Base-by-base conservation (phyloP, 1,140 invertebrate species). In the Homalodisca vitripennis region DNA sequence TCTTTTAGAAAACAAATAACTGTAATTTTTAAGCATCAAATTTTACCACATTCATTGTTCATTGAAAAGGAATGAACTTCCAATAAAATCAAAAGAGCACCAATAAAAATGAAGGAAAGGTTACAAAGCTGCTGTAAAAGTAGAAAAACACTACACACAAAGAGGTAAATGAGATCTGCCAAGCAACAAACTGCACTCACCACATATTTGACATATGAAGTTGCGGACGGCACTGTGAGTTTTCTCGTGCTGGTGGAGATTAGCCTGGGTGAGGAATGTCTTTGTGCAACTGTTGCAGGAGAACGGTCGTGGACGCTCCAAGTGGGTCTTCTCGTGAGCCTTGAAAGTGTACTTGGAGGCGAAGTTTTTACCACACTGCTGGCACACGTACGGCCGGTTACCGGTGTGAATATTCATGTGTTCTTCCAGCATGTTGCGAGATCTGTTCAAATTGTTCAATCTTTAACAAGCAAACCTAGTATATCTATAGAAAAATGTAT, bases 281-380 rank as follows among this genome's bases (percentile, higher is more conserved):
- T 93, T 93, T 10, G 79, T 82, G 75, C 91, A 93, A 29, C 85
- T 80, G n/a, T 27, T 20, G 72, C 91, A 93, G 46, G 84, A 83
- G 71, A 82, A 90, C 1, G 89, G 89, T 24, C 91, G 78, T 1
- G 88, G 86, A 17, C 90, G 79, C 34, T 84, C 83, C 75, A 86
- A 81, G 73, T 93, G 90, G 0, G 88, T 92, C 79, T 91, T 92
- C 66, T 87, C 80, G 75, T 92, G 91, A 0, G 89, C 86, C 73
- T 87, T 88, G 70, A 87, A 87, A 0, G 89, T 89, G 74, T 92
- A 92, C 73, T 92, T 92, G 1, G 88, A 90, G 0, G 90, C 87
- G 77, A 92, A 92, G 73, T 86, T 83, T 79, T 92, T 92, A 3
- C 82, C 80, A 77, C 91, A 93, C 17, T 82, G 75, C 17, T 81